Base-by-base conservation (phyloP, 2,113 vertebrate genomes). In the Balaeniceps rex region DNA sequence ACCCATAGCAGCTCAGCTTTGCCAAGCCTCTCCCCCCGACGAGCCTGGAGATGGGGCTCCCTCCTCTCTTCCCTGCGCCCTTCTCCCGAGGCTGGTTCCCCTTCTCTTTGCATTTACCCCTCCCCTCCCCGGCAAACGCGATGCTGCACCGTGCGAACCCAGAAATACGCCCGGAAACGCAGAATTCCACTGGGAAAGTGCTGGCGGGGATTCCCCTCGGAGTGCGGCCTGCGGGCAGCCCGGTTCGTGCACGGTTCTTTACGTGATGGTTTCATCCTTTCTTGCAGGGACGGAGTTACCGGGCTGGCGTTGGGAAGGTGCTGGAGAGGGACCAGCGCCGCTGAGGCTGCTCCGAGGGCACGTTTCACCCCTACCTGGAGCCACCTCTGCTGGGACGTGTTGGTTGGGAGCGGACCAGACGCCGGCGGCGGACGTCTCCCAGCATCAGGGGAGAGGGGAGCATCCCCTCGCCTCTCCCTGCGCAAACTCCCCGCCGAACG, bases 241-340 rank as follows among this genome's bases (percentile, higher is more conserved):
- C 33, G 4, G n/a, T 23, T 46, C 4, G 0, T 19, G 19, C 24
- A 3, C 2, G 1, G 16, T 40, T 10, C 25, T 29, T n/a, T 15
- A 2, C 0, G 1, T 6, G 31, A 26, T 17, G 26, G 12, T 38
- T 77, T 19, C 42, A n/a, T 15, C 10, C 25, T 26, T 23, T 42
- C 51, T 17, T 2, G 10, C 72, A n/a, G 46, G 54, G 34, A 14
- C 3, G 3, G 36, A 31, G 44, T 4, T 4, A 1, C 22, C 1
- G 6, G 63, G 11, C 26, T 69, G 61, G 19, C 6, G 33, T 9
- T 14, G 51, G 72, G 65, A 36, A 71, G 47, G 11, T 5, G 3
- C 55, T 15, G 18, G 72, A 26, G 80, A 38, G 42, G 55, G 6
- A 40, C 47, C 9, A 4, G 63, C 6, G n/a, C 16, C 2, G 19